Base-by-base conservation (phyloP, 2,888 invertebrate species). In the Phaedon cochleariae region DNA sequence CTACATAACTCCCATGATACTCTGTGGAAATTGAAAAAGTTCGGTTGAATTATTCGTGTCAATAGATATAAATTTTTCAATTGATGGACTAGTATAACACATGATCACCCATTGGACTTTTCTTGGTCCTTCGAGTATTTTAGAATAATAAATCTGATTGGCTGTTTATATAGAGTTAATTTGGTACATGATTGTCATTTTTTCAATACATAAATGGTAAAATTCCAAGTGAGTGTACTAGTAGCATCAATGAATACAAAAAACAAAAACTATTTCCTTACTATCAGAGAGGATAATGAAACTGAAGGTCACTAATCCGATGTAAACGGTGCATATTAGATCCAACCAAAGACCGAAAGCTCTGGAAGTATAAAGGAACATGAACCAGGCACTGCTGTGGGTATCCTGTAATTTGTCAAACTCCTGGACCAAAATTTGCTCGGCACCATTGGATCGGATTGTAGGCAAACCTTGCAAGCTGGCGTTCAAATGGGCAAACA, bases 301-400 rank as follows among this genome's bases (percentile, higher is more conserved):
- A 68, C 87, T 88, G 77, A 90, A 85, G 0, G 90, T 88, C 0
- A 92, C 90, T 5, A 87, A 74, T 0, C 86, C 83, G 59, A 93
- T 89, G 80, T 90, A 93, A 1, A 89, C 6, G 0, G 89, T 84
- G 73, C 91, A 92, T 49, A 92, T 84, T 74, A 90, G 83, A 78
- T 94, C 94, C 53, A 93, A 82, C 83, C 90, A 88, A 62, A 91
- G 87, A 1, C 91, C 92, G 76, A 94, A 91, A 79, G 92, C 92
- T 70, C 92, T 86, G 0, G 81, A 77, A 26, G 77, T 77, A 1
- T 88, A 86, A 41, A 93, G 85, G 76, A 90, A 91, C 75, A 92
- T 86, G 78, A 87, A 92, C 89, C 90, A 93, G 0, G 92, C 87
- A 15, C 91, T 88, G 1, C 90, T 89, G 77, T 93, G 91, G 0